phyloP scores from a whole-genome alignment of 2,797 vertebrate genomes.

The Hemitrygon akajei region DNA sequence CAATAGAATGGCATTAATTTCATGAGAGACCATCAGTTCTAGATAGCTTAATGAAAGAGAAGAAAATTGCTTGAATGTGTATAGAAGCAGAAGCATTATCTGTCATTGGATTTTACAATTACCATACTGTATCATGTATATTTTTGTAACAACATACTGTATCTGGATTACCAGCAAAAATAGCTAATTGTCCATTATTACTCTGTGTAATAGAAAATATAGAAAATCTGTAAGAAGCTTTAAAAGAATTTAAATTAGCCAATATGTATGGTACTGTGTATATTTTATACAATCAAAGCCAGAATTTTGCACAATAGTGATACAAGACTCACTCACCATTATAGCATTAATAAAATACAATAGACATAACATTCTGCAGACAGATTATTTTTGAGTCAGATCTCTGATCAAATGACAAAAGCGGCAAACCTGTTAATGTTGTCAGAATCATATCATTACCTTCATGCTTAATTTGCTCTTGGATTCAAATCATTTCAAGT shows the following conservation, averaged over 20 bases:
- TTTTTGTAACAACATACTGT: not conserved
- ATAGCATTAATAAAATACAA: not conserved
- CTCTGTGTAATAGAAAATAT: not conserved
- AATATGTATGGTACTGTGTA: too few relatives aligned
- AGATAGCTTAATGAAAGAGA: not conserved
- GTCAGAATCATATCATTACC: not conserved
- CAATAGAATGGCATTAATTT: not conserved
- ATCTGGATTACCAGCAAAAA: not conserved
- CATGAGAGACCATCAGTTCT: not conserved
- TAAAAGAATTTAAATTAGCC: not conserved
- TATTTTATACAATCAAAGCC: too few relatives aligned
- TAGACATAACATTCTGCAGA: not conserved
- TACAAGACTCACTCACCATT: too few relatives aligned
- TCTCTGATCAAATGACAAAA: not conserved
- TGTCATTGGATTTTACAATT: not conserved
- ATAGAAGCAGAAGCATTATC: not conserved
- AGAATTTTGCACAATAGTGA: too few relatives aligned
- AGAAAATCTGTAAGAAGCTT: not conserved
- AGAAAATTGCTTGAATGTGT: not conserved
- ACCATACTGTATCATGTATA: not conserved
- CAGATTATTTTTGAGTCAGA: not conserved
- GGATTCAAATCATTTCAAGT: not conserved
- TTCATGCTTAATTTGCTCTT: not conserved
- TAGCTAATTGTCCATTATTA: not conserved
- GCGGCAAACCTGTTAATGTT: not conserved